phyloP scores from a whole-genome alignment of 2,888 invertebrate species.

The Spilarctia lutea region DNA sequence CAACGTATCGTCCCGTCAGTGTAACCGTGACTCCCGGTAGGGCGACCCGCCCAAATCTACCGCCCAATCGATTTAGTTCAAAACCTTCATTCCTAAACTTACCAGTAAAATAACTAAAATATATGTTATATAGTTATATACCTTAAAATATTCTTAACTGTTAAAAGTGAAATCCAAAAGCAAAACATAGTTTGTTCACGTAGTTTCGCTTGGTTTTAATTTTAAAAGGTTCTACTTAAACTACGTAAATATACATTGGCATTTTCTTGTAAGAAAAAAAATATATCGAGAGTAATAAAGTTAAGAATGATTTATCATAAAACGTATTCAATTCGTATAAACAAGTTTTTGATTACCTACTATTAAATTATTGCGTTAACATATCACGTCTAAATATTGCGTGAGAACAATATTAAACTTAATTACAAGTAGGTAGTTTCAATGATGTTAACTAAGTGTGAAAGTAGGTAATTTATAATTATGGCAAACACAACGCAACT shows the following conservation, averaged over 20 bases:
- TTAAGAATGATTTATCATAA: background rate
- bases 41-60: constrained; percentile 64
- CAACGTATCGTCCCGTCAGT: constrained; percentile 62
- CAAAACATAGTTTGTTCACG: background rate
- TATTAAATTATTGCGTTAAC: background rate
- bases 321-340: background rate
- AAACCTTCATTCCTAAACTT: constrained; percentile 13
- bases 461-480: background rate
- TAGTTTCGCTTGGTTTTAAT: background rate
- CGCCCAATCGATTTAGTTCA: constrained; percentile 45
- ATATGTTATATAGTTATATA: background rate
- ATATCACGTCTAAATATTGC: background rate
- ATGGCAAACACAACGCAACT: background rate
- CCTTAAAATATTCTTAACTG: too few species aligned
- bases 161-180: background rate
- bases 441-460: background rate
- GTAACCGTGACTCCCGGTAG: constrained; percentile 57
- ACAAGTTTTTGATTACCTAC: background rate
- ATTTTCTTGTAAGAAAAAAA: background rate
- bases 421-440: background rate
- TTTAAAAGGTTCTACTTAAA: background rate
- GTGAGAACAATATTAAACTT: background rate
- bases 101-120: constrained; percentile 6
- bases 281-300: background rate
- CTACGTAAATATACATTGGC: background rate